Conservation (phyloP, 1,140 invertebrate genomes). For the Cyclina sinensis region DNA sequence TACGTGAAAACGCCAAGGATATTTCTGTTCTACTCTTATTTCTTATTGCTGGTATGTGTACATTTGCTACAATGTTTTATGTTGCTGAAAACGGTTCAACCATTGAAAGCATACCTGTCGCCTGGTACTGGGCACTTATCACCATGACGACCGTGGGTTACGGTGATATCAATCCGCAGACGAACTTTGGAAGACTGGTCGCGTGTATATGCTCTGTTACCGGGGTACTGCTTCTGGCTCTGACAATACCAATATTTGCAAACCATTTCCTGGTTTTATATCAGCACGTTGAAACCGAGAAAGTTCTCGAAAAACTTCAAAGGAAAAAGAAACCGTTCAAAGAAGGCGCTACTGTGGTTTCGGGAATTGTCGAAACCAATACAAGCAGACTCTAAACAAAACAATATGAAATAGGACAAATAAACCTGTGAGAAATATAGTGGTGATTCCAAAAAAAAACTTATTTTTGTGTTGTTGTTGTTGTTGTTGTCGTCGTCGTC, state of each 20-base stretch:
- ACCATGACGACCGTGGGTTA: slow-evolving; percentile 99
- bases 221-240: slow-evolving; percentile 97
- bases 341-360: too few relatives aligned
- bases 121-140: slow-evolving; percentile 91
- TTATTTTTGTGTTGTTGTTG: too few relatives aligned
- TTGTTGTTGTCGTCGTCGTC: too few relatives aligned
- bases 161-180: slow-evolving; percentile 87
- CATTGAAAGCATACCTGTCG: slow-evolving; percentile 43
- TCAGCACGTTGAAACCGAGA: not conserved
- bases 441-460: too few relatives aligned
- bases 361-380: too few relatives aligned
- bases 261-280: slow-evolving; percentile 86
- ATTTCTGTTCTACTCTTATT: slow-evolving; percentile 43
- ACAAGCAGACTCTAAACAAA: too few relatives aligned
- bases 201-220: slow-evolving; percentile 97
- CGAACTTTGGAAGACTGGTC: slow-evolving; percentile 94
- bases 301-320: not conserved
- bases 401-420: too few relatives aligned
- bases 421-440: too few relatives aligned
- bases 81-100: slow-evolving; percentile 5
- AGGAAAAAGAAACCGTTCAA: not conserved
- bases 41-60: slow-evolving; percentile 6
- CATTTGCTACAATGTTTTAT: slow-evolving; percentile 46
- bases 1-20: slow-evolving; percentile 16
- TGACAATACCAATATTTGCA: slow-evolving; percentile 98